Conservation (phyloP, 2,888 invertebrate species). For the Leptinotarsa juncta region DNA sequence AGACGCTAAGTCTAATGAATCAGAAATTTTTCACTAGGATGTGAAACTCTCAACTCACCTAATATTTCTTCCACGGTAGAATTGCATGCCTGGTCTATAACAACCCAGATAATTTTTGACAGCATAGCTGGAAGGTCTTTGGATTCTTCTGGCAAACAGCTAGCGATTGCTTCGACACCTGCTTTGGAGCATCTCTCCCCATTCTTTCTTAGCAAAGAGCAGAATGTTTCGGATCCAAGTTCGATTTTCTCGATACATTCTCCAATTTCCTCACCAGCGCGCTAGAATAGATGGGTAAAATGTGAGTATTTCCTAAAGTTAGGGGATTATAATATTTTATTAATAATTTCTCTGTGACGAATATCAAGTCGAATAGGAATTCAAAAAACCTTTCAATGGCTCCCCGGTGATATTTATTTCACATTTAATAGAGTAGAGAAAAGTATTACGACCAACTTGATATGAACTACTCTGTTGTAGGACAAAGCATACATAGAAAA, state of each 20-base stretch:
- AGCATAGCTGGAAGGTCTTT: constrained; percentile 35
- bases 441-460: too few relatives aligned
- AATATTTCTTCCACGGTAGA: constrained; percentile 44
- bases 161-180: constrained; percentile 28
- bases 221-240: constrained; percentile 41
- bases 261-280: background rate
- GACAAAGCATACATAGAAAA: too few relatives aligned
- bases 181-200: constrained; percentile 40
- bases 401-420: too few relatives aligned
- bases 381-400: too few relatives aligned
- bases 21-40: too few relatives aligned
- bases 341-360: background rate
- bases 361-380: background rate
- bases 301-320: too few relatives aligned
- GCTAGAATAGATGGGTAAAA: background rate
- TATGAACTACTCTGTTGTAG: too few relatives aligned
- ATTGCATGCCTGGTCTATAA: constrained; percentile 40
- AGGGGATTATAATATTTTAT: background rate
- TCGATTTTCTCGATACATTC: constrained; percentile 32
- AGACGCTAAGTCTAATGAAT: too few relatives aligned
- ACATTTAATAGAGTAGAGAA: too few relatives aligned
- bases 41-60: constrained; percentile 22
- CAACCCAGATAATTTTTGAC: constrained; percentile 31
- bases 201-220: constrained; percentile 38
- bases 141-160: constrained; percentile 41